A percentile compares a stretch with the other conserved stretches of the same genome.
Evolutionary conservation across 2,797 vertebrate species (phyloP).

Genomic region (Hydrocynus forskahlii): DNA sequence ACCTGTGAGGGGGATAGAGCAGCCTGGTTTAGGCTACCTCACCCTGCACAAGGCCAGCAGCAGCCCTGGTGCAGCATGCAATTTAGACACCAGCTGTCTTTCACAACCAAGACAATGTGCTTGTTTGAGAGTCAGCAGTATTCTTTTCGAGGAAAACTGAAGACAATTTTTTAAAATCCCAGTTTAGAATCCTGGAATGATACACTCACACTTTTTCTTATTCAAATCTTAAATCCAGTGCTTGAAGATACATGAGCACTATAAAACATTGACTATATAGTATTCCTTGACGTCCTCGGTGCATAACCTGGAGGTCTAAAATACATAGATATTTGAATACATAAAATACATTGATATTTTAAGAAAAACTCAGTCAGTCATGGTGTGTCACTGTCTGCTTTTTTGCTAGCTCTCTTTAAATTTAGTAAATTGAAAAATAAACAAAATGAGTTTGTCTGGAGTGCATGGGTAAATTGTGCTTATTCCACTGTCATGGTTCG

Average conservation of each 20-base stretch:
- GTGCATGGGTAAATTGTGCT: no score
- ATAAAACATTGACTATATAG: background rate
- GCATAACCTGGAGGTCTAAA: no score
- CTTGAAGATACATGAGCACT: background rate
- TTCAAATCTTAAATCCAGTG: background rate
- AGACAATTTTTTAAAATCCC: no score
- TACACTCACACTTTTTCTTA: background rate
- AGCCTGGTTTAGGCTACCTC: slow-evolving; percentile 4
- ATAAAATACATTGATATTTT: no score
- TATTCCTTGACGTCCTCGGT: background rate
- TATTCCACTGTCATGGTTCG: no score
- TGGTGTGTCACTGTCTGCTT: no score
- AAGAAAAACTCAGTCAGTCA: no score
- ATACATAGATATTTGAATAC: no score
- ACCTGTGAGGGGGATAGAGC: slow-evolving; percentile 65
- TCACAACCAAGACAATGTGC: background rate
- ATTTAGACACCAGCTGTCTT: background rate
- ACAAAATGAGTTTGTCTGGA: no score
- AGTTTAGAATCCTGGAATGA: no score
- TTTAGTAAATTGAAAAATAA: no score
- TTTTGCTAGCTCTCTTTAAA: no score
- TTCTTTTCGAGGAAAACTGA: background rate
- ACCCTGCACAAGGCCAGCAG: background rate
- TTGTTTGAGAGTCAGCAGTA: background rate
- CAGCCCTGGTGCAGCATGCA: background rate